Evolutionary conservation across 2,888 invertebrate genomes (phyloP), one percentile per base, ranked within the genome.

Genomic region (Lingula anatina): DNA sequence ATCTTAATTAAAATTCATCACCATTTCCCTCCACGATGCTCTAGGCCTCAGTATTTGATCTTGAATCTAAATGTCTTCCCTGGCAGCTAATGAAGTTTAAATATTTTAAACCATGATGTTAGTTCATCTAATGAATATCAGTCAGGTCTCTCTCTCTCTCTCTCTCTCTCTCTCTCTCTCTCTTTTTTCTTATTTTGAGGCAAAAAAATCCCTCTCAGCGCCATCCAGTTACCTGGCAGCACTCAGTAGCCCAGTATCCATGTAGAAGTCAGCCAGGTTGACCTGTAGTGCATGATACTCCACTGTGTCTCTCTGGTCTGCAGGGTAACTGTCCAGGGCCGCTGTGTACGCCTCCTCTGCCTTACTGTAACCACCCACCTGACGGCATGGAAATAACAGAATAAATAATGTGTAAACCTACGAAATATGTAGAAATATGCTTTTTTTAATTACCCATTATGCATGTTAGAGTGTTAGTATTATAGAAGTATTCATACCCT

Each of bases 321-420:
- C 41, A 1, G 52, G 50, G 21, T 58, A 44, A 18, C 54, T 49
- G 9, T 37, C 7, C 20, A 68, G 47, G 26, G 56, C 55, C n/a
- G 43, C 40, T 18, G 54, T 37, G 46, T 68, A 68, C 2, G 57
- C 62, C 2, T 53, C 51, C 37, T 59, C 62, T 18, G 54, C 58
- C 50, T 51, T 35, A 23, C 51, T 55, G 53, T 60, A 65, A 27
- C 57, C 63, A 38, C 65, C 67, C n/a, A 64, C 51, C 67, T 67
- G 37, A 15, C 44, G 46, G 28, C 3, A 44, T 5, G 21, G 20
- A 38, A 18, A 20, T 7, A 39, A 7, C 7, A 20, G 18, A 31
- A 31, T 31, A 9, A 31, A 31, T 12, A 15, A 31, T 31, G 15
- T 31, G 9, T 31, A 31, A 12, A 12, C 35, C 15, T 31, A 31